Evolutionary conservation across 2,888 invertebrate genomes (phyloP).

Genomic region (Paralinhomoeus sp.): DNA sequence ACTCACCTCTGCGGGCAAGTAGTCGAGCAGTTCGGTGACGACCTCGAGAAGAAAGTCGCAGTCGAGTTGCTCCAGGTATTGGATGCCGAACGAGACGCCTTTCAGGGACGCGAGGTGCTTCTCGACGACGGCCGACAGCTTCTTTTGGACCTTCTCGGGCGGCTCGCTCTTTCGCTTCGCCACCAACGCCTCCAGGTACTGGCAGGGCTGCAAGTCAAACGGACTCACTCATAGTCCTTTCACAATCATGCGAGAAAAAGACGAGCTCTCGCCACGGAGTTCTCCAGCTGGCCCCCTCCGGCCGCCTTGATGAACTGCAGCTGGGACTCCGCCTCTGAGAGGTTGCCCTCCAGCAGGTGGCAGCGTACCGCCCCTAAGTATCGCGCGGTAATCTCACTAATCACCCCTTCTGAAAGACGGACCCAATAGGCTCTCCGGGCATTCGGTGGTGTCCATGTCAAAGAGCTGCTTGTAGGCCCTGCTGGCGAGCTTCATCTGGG

Average conservation of each 20-base stretch:
- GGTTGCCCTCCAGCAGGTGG: slow-evolving; percentile 12
- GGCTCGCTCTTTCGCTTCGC: slow-evolving; percentile 24
- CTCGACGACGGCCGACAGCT: slow-evolving; percentile 26
- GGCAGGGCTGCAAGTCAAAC: slow-evolving; percentile 15
- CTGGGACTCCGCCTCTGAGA: slow-evolving; percentile 49
- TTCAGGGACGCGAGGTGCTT: slow-evolving; percentile 26
- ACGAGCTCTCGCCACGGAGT: too few species aligned
- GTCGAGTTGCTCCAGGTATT: slow-evolving; percentile 51
- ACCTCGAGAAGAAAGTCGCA: slow-evolving; percentile 62
- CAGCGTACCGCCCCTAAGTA: slow-evolving; percentile 10
- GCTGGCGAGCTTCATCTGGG: slow-evolving; percentile 51
- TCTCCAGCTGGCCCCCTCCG: slow-evolving; percentile 7
- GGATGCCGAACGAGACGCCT: slow-evolving; percentile 44
- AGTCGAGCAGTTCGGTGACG: slow-evolving; percentile 48
- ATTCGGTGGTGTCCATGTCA: slow-evolving; percentile 52
- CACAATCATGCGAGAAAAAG: too few species aligned
- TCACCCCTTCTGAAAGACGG: neutral
- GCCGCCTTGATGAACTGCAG: slow-evolving; percentile 60
- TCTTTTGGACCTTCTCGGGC: slow-evolving; percentile 24
- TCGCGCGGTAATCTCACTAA: neutral
- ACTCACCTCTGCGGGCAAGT: slow-evolving; percentile 32
- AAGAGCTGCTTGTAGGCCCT: slow-evolving; percentile 55
- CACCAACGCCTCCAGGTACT: slow-evolving; percentile 28
- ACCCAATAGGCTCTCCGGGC: slow-evolving; percentile 3
- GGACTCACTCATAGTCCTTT: too few species aligned